These are phyloP conservation scores for Macrophya annulata DNA, from an alignment of 2,888 invertebrate genomes.

Conservation along the genomic window DNA sequence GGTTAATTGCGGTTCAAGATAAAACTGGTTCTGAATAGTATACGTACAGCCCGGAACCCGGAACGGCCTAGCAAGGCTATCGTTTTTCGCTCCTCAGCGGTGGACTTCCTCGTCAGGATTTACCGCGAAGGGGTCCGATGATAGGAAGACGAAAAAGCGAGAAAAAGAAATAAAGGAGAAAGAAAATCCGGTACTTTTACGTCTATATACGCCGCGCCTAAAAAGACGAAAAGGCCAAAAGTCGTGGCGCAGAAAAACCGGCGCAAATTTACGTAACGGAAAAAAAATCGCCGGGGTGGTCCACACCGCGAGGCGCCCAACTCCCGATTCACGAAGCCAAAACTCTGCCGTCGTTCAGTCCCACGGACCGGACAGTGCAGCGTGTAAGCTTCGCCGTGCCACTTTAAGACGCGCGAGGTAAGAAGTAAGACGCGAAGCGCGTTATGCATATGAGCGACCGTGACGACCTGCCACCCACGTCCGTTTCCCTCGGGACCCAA, in stretches of 20 bases:
- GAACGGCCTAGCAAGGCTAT: slow-evolving; percentile 49
- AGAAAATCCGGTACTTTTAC: background rate
- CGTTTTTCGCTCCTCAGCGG: slow-evolving; percentile 1
- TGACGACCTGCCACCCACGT: slow-evolving; percentile 58
- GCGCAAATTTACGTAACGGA: slow-evolving; percentile 53
- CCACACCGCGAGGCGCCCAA: slow-evolving; percentile 32
- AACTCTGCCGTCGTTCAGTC: slow-evolving; percentile 49
- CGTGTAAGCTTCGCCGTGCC: slow-evolving; percentile 46
- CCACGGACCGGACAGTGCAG: slow-evolving; percentile 56
- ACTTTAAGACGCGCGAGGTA: slow-evolving; percentile 59
- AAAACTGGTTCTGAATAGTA: slow-evolving; percentile 47
- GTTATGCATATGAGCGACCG: slow-evolving; percentile 60
- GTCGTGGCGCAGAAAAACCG: slow-evolving; percentile 35
- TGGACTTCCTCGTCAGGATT: slow-evolving; percentile 17
- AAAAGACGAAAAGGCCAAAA: slow-evolving; percentile 17
- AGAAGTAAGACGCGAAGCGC: slow-evolving; percentile 59
- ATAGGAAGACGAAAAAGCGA: background rate
- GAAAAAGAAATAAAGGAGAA: background rate
- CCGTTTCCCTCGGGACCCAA: slow-evolving; percentile 43
- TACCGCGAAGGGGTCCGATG: background rate
- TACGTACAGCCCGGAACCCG: slow-evolving; percentile 14
- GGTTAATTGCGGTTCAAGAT: slow-evolving; percentile 45
- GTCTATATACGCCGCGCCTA: background rate
- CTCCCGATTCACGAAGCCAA: slow-evolving; percentile 12
- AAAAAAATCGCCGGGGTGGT: slow-evolving; percentile 53